A percentile compares a stretch with the other conserved stretches of the same genome.
Conservation (phyloP, 2,888 invertebrate genomes). For the Hecatera dysodea region DNA sequence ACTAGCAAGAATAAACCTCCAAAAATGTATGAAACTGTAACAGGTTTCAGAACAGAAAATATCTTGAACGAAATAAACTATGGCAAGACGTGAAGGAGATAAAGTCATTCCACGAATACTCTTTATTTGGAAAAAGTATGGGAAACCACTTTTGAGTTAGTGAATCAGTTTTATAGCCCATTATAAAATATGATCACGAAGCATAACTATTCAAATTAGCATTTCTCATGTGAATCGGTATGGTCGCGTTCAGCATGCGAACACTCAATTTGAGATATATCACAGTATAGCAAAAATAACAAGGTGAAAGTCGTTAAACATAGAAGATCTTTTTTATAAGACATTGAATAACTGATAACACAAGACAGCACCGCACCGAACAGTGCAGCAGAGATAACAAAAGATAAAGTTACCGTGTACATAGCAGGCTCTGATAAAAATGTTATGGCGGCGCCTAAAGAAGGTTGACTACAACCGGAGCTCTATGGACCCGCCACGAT, state of each 20-base stretch:
- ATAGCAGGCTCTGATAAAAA: slow-evolving; percentile 65
- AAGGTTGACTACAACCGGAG: slow-evolving; percentile 37
- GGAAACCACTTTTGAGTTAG: background rate
- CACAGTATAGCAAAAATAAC: slow-evolving; percentile 39
- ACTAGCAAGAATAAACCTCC: background rate
- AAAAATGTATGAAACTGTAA: background rate
- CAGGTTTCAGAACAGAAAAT: background rate
- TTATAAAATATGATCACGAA: slow-evolving; percentile 40
- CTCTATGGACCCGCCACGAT: slow-evolving; percentile 51
- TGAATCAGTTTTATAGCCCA: background rate
- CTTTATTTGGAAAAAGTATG: background rate
- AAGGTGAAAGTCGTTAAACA: slow-evolving; percentile 57
- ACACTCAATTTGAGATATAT: slow-evolving; percentile 51
- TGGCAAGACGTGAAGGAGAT: background rate
- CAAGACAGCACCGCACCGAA: too few species aligned
- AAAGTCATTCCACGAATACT: background rate
- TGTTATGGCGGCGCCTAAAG: slow-evolving; percentile 56
- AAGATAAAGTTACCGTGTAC: slow-evolving; percentile 56
- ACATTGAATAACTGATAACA: slow-evolving; percentile 60
- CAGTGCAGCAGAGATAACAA: slow-evolving; percentile 58
- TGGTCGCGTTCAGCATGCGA: slow-evolving; percentile 57
- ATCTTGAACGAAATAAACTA: background rate
- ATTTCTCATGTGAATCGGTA: slow-evolving; percentile 51
- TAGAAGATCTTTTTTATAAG: slow-evolving; percentile 55
- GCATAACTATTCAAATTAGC: slow-evolving; percentile 46